Conservation (phyloP, 2,797 vertebrate genomes). For the Clarias pachynema region DNA sequence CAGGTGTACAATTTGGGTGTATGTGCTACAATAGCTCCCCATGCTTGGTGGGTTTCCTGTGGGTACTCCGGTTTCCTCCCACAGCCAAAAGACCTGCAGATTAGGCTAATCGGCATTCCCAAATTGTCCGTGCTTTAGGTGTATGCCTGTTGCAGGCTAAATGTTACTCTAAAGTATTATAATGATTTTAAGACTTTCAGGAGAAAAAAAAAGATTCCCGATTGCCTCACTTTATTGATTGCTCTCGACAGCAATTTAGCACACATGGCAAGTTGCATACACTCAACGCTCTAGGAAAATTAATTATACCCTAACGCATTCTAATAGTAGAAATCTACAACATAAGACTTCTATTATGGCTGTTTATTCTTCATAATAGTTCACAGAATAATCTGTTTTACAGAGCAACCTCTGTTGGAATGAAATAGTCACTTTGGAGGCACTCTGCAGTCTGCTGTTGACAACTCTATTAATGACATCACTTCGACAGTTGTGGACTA, state of each 20-base stretch:
- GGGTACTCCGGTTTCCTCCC: too few species aligned
- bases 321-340: neutral
- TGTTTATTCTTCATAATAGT: neutral
- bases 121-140: too few species aligned
- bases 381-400: neutral
- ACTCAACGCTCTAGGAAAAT: neutral
- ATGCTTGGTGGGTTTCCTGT: too few species aligned
- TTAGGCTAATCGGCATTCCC: too few species aligned
- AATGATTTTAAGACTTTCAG: neutral
- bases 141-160: neutral
- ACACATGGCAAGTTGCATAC: neutral
- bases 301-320: neutral
- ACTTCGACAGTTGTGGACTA: neutral
- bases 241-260: neutral
- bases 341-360: neutral
- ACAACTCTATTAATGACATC: neutral
- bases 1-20: neutral
- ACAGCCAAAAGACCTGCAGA: too few species aligned
- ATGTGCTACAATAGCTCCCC: neutral
- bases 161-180: neutral
- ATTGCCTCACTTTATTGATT: neutral
- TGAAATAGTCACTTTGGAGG: neutral
- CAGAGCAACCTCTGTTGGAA: neutral
- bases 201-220: neutral
- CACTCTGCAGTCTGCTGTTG: neutral